Evolutionary conservation across 1,140 invertebrate genomes (phyloP), one percentile per base, ranked within the genome.

Genomic region (Epicauta chinensis): DNA sequence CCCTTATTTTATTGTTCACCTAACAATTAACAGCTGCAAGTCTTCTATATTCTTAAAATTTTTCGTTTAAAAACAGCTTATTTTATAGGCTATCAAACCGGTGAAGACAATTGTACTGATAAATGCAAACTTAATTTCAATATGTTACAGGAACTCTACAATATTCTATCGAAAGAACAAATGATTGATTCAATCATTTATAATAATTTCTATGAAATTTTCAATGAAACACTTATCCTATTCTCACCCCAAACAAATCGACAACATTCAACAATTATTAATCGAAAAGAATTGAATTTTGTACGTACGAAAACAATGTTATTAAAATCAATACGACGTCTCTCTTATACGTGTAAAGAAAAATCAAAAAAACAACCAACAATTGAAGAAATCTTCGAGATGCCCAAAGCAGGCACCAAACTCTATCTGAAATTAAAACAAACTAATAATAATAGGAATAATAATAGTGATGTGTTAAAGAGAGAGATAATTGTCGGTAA

Each of bases 401-500:
- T 55, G 37, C 56, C 56, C 2, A 12, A 46, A 11, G 40, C 58
- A 49, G 40, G 51, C 16, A 56, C 34, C 29, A 40, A 40, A 42
- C 38, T 58, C 17, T 46, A 48, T 17, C 56, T 37, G 53, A 62
- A 55, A 46, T 42, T 59, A 34, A 32, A 54, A 10, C 49, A 52
- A 42, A 16, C 39, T 15, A 45, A 32, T 10, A 43, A 42, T 39
- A 10, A 60, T 12, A 10, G 37, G 11, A 36, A 13, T 29, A 57
- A 42, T 36, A 23, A 1, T n/a, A 55, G 36, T 13, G 52, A n/a
- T n/a, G n/a, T n/a, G n/a, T n/a, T n/a, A 23, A 3, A 60, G 30
- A 58, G 37, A 12, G 41, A 64, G 45, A 38, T 65, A 10, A 61
- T 51, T 49, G 46, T 65, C 34, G 65, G 65, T 14, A 65, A 67